Evolutionary conservation across 1,140 invertebrate species (phyloP).

Genomic region (Drosophila mauritiana): DNA sequence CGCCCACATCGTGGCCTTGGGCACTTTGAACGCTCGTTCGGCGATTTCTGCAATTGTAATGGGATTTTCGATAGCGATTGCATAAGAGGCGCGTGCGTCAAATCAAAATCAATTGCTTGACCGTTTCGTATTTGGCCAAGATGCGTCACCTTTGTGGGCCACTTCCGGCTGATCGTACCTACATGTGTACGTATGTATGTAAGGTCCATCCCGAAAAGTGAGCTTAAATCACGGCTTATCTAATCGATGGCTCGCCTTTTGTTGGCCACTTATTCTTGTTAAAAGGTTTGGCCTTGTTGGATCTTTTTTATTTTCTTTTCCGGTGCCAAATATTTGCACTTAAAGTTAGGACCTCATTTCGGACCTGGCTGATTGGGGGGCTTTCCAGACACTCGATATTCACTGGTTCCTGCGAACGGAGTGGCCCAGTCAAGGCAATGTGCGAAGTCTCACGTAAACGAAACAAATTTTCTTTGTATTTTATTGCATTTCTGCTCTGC

Average conservation of each 20-base stretch:
- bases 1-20: constrained; percentile 35
- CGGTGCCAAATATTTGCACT: constrained; percentile 58
- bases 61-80: constrained; percentile 20
- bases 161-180: constrained; percentile 5
- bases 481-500: constrained; percentile 6
- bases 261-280: constrained; percentile 68
- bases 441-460: constrained; percentile 57
- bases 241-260: constrained; percentile 37
- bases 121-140: constrained; percentile 4
- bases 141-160: constrained; percentile 8
- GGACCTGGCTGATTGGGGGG: constrained; percentile 14
- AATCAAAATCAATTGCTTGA: constrained; percentile 67
- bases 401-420: not conserved
- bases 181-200: too few relatives aligned
- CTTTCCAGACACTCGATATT: not conserved
- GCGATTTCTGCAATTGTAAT: constrained; percentile 39
- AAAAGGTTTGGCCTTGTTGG: constrained; percentile 70
- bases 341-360: constrained; percentile 23
- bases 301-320: constrained; percentile 20
- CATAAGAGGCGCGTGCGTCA: constrained; percentile 70
- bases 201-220: not conserved
- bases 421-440: constrained; percentile 30
- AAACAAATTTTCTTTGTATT: constrained; percentile 31
- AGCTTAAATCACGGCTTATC: constrained; percentile 14
- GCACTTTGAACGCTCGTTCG: not conserved